Percentiles rank a stretch among this genome's conserved stretches.
Conservation (phyloP, 2,113 vertebrate genomes). For the Platichthys stellatus region DNA sequence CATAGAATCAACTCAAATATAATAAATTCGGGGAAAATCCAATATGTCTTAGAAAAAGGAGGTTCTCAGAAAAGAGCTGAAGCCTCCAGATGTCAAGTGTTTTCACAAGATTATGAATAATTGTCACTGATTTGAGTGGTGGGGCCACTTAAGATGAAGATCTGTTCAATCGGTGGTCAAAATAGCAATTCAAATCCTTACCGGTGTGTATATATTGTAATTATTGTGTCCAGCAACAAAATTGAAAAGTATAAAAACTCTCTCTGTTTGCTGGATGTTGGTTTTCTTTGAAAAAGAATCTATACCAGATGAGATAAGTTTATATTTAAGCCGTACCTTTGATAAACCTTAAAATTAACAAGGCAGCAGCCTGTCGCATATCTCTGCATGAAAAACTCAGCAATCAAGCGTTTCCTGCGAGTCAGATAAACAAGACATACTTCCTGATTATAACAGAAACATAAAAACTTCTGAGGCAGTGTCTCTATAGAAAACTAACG, state of each 20-base stretch:
- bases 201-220: too few species aligned
- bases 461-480: constrained; percentile 32
- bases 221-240: too few species aligned
- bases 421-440: constrained; percentile 4
- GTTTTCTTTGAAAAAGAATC: background rate
- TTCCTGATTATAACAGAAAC: constrained; percentile 46
- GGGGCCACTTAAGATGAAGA: too few species aligned
- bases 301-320: constrained; percentile 5
- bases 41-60: background rate
- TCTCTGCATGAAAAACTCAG: constrained; percentile 26
- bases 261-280: too few species aligned
- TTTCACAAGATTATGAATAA: too few species aligned
- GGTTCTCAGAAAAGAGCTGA: too few species aligned
- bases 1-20: too few species aligned
- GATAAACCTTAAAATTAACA: constrained; percentile 30
- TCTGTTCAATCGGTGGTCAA: too few species aligned
- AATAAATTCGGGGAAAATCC: background rate
- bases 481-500: constrained; percentile 28
- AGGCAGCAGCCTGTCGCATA: constrained; percentile 17
- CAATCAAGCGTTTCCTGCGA: constrained; percentile 37
- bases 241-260: too few species aligned
- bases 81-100: too few species aligned
- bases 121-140: too few species aligned
- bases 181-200: too few species aligned
- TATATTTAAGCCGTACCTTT: constrained; percentile 7